These are phyloP conservation scores for Nycticebus coucang DNA, from an alignment of 2,113 vertebrate species.

Conservation along the genomic window DNA sequence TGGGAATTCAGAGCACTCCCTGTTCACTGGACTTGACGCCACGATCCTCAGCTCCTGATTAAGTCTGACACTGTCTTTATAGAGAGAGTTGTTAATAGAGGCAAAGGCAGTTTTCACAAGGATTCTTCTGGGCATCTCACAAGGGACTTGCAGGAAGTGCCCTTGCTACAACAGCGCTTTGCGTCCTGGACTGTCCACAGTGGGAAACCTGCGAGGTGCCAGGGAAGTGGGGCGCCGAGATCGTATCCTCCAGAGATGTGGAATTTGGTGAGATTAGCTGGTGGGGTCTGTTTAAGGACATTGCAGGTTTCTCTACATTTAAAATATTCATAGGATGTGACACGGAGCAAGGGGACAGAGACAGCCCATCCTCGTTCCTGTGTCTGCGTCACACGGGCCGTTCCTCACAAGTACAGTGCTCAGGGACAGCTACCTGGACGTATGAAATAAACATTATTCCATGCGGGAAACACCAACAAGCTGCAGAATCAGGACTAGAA, in stretches of 20 bases:
- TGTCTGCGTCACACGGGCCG: accelerated
- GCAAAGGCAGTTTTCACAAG: neutral
- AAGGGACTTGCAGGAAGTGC: neutral
- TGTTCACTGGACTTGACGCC: neutral
- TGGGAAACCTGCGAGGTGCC: accelerated
- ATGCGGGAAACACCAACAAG: accelerated
- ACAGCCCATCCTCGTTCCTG: accelerated
- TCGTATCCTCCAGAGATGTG: accelerated
- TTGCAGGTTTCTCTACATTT: neutral
- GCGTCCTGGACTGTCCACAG: accelerated
- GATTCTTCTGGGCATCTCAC: accelerated
- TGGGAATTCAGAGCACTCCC: slow-evolving; percentile 27
- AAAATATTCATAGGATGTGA: accelerated
- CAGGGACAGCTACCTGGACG: neutral
- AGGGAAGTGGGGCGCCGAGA: too few species aligned
- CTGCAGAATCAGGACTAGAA: neutral
- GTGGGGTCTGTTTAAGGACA: too few species aligned
- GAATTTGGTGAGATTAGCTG: accelerated
- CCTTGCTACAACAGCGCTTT: neutral
- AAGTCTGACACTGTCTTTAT: slow-evolving; percentile 44
- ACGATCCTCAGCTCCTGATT: neutral
- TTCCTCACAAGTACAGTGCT: accelerated
- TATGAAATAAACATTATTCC: accelerated
- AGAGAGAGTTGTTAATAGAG: slow-evolving; percentile 41
- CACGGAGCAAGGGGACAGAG: neutral